Evolutionary conservation across 1,140 invertebrate species (phyloP).

Genomic region (Sarcophaga bullata): DNA sequence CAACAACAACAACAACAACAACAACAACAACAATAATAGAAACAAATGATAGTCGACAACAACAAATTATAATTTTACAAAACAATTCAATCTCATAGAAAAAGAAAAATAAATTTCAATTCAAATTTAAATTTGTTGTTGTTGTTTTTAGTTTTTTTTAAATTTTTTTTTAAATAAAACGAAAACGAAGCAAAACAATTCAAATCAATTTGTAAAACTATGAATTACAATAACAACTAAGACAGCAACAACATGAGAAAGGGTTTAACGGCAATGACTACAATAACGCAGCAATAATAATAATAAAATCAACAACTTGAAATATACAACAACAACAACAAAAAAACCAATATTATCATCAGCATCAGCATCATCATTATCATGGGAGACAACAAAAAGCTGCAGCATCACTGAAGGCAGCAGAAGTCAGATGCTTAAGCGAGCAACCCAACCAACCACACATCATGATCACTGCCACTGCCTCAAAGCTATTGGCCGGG

Average conservation of each 20-base stretch:
- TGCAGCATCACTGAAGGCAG: neutral
- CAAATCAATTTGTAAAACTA: constrained; percentile 37
- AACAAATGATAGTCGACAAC: too few relatives aligned
- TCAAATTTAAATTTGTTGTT: neutral
- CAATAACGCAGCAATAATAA: neutral
- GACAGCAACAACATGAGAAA: neutral
- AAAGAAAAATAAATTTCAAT: neutral
- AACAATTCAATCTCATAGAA: neutral
- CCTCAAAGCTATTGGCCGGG: neutral
- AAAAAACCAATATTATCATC: neutral
- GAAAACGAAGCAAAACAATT: neutral
- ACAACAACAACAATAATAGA: too few relatives aligned
- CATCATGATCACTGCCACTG: constrained; percentile 17
- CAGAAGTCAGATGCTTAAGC: neutral
- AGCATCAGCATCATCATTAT: neutral
- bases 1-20: too few relatives aligned
- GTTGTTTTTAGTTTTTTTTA: neutral
- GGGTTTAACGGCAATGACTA: too few relatives aligned
- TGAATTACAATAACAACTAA: neutral
- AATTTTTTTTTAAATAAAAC: too few relatives aligned
- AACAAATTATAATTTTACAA: constrained; percentile 27
- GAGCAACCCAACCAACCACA: too few relatives aligned
- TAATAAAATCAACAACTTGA: constrained; percentile 23
- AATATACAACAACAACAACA: neutral
- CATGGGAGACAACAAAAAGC: neutral